These are phyloP conservation scores for Novumbra hubbsi DNA, from an alignment of 2,797 vertebrate species.

Conservation along the genomic window DNA sequence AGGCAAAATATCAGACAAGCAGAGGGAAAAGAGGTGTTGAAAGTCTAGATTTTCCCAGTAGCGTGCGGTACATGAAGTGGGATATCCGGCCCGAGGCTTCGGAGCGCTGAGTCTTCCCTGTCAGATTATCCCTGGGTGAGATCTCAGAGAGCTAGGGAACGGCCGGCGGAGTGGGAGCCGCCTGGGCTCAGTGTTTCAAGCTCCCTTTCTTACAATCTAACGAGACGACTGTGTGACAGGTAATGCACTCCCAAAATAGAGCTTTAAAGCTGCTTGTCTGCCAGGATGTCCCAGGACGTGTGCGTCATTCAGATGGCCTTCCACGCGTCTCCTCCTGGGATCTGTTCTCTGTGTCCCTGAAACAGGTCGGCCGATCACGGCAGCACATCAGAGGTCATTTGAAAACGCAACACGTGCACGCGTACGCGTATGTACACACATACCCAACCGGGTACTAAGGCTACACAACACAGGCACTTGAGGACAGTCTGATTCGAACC, in stretches of 20 bases:
- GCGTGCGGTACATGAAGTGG: slow-evolving; percentile 28
- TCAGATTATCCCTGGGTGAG: slow-evolving; percentile 6
- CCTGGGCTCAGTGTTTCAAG: slow-evolving; percentile 12
- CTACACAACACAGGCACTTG: too few species aligned
- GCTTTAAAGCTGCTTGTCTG: background rate
- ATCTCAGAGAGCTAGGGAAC: background rate
- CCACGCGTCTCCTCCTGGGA: background rate
- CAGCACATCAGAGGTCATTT: slow-evolving; percentile 28
- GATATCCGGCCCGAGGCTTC: slow-evolving; percentile 28
- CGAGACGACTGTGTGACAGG: background rate
- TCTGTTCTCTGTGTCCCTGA: background rate
- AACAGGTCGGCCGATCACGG: slow-evolving; percentile 27
- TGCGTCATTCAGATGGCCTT: background rate
- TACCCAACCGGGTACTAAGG: too few species aligned
- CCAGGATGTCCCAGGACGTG: background rate
- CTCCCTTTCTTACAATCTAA: background rate
- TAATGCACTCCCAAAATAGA: slow-evolving; percentile 5
- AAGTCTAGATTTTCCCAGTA: slow-evolving; percentile 41
- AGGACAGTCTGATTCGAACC: too few species aligned
- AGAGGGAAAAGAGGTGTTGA: background rate
- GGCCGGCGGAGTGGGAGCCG: slow-evolving; percentile 14
- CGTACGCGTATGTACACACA: too few species aligned
- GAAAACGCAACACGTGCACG: slow-evolving; percentile 51
- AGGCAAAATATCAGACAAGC: background rate
- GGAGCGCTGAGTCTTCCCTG: background rate